Conservation (phyloP, 2,888 invertebrate genomes). For the Leptopilina myrica region DNA sequence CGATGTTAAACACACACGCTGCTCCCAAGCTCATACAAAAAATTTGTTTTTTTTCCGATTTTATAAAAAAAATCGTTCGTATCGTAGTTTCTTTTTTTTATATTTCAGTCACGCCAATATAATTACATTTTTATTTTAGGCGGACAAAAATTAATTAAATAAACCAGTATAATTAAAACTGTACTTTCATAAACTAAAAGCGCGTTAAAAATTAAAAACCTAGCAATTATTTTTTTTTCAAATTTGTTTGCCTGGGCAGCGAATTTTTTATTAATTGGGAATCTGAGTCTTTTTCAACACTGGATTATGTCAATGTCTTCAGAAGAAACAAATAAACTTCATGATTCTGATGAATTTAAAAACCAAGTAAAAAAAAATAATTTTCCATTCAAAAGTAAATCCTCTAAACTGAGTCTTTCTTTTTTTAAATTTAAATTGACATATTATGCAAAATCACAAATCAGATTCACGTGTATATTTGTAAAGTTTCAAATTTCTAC, state of each 20-base stretch:
- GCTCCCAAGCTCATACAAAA: background rate
- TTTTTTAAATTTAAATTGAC: conserved; percentile 34
- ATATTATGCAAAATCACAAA: conserved; percentile 48
- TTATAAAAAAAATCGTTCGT: background rate
- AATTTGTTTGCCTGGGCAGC: conserved; percentile 24
- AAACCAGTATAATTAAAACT: background rate
- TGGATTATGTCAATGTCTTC: conserved; percentile 50
- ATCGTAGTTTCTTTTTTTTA: background rate
- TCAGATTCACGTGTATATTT: conserved; percentile 40
- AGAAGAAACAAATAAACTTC: conserved; percentile 1
- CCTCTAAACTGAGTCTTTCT: background rate
- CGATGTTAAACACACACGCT: conserved; percentile 42
- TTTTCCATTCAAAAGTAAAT: background rate
- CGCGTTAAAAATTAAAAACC: conserved; percentile 19
- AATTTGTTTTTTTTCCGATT: background rate
- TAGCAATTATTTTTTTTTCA: background rate
- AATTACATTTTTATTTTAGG: background rate
- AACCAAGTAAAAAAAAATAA: background rate
- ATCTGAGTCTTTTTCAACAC: conserved; percentile 51
- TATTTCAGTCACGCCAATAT: background rate
- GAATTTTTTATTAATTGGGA: conserved; percentile 20
- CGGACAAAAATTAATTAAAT: background rate
- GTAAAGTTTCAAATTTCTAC: background rate
- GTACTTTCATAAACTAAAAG: conserved; percentile 8
- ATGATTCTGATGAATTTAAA: background rate